Conservation (phyloP, 2,797 vertebrate genomes). For the Okamejei kenojei region DNA sequence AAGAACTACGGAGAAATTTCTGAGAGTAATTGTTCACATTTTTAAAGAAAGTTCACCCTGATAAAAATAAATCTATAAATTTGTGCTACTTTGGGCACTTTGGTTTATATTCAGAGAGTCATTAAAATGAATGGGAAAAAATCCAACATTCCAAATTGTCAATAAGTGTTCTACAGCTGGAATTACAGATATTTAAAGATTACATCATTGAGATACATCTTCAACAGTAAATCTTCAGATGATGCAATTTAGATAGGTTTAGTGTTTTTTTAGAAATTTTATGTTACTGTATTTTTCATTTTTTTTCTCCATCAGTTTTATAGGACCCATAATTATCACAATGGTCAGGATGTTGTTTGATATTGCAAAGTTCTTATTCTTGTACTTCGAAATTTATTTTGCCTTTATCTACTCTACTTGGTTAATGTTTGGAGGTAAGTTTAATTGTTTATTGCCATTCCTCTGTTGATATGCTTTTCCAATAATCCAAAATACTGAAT, state of each 20-base stretch:
- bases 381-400: slow-evolving; percentile 59
- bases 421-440: slow-evolving; percentile 61
- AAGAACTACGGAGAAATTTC: background rate
- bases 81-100: background rate
- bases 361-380: slow-evolving; percentile 59
- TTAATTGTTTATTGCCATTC: background rate
- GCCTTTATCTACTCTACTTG: slow-evolving; percentile 62
- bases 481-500: slow-evolving; percentile 6
- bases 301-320: slow-evolving; percentile 46
- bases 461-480: background rate
- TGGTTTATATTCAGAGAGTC: too few species aligned
- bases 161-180: too few species aligned
- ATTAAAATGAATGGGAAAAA: background rate
- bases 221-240: background rate
- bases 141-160: background rate
- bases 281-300: background rate
- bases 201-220: background rate
- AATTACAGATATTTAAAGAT: background rate
- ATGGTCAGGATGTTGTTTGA: slow-evolving; percentile 54
- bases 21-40: background rate
- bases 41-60: background rate
- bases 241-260: background rate
- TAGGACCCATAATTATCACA: slow-evolving; percentile 61
- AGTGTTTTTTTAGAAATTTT: background rate
- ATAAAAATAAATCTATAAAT: background rate